A percentile compares a stretch with the other conserved stretches of the same genome.
These are phyloP conservation scores for Phalacrocorax aristotelis DNA, from an alignment of 2,113 vertebrate species.

Conservation along the genomic window DNA sequence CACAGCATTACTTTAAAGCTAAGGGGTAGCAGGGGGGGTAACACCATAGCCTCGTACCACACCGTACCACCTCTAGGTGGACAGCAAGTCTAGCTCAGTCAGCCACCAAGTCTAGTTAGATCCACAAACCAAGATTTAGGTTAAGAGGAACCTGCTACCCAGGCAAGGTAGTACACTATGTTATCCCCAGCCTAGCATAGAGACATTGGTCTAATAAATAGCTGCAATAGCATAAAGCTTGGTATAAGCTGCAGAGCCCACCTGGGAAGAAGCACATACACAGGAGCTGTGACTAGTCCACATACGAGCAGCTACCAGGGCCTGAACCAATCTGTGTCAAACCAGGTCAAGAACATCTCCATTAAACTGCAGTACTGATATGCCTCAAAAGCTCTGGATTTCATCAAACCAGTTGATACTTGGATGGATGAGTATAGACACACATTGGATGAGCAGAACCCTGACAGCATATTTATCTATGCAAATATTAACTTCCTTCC, in stretches of 20 bases:
- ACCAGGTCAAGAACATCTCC: background rate
- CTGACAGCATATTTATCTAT: background rate
- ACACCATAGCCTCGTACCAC: background rate
- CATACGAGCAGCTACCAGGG: background rate
- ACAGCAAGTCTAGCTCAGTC: background rate
- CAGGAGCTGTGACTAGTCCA: background rate
- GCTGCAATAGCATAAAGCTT: background rate
- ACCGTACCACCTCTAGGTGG: background rate
- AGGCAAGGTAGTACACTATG: background rate
- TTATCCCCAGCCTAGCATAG: background rate
- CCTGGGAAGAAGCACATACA: background rate
- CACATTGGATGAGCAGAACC: background rate
- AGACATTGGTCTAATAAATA: background rate
- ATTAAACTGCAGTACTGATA: background rate
- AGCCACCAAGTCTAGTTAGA: background rate
- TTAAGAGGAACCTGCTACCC: background rate
- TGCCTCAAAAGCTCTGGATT: background rate
- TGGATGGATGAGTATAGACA: background rate
- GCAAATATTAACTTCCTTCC: background rate
- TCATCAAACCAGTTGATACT: background rate
- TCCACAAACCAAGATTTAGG: background rate
- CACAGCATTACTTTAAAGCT: background rate
- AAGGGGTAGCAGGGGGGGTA: background rate
- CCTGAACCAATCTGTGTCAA: background rate
- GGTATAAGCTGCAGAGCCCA: background rate